Percentiles rank a stretch among this genome's conserved stretches.
Conservation (phyloP, 2,113 vertebrate genomes). For the Opisthocomus hoazin region DNA sequence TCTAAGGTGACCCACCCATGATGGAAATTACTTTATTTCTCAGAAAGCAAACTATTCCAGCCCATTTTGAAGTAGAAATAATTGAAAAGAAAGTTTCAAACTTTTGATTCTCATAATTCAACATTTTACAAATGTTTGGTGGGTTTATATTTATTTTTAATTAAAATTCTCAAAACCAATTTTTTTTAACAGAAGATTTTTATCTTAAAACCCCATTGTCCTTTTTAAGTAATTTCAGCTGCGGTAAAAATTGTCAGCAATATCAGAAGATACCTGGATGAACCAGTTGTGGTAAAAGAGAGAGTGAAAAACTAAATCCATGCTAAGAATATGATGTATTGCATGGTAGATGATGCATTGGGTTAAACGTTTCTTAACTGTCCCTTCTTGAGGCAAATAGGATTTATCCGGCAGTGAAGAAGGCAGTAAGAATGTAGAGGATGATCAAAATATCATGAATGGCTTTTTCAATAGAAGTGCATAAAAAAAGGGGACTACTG, state of each 20-base stretch:
- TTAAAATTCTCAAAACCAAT: neutral
- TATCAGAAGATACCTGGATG: neutral
- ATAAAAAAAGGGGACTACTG: neutral
- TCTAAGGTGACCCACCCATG: neutral
- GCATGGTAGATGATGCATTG: neutral
- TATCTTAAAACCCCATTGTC: neutral
- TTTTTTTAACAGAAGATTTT: neutral
- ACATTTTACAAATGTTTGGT: neutral
- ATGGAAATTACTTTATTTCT: neutral
- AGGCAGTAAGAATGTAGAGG: neutral
- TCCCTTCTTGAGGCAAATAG: neutral
- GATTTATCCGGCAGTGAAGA: neutral
- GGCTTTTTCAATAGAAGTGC: neutral
- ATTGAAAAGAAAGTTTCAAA: neutral
- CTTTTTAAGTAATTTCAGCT: neutral
- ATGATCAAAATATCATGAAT: neutral
- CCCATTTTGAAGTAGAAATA: neutral
- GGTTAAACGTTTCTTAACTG: neutral
- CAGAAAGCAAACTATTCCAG: neutral
- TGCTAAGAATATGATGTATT: neutral
- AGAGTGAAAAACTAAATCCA: neutral
- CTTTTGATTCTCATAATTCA: neutral
- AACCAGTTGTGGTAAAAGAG: neutral
- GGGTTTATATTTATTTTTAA: neutral
- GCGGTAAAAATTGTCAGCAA: neutral